These are phyloP conservation scores for Actinia tenebrosa DNA, from an alignment of 64 coral and sea anemone species.

Conservation along the genomic window DNA sequence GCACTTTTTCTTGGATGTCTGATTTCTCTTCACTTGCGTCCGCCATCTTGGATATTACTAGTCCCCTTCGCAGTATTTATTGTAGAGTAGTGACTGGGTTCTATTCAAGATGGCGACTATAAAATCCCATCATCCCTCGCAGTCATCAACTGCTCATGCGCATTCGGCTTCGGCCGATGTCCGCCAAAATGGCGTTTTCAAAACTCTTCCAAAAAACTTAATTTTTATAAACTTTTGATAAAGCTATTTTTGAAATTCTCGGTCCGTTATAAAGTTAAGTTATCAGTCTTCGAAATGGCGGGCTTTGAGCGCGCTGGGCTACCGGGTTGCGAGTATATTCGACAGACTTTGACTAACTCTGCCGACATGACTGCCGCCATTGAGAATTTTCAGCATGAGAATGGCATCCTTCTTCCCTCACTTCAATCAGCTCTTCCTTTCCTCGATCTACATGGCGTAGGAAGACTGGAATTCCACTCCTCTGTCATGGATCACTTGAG, in stretches of 20 bases:
- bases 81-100: conserved; percentile 14
- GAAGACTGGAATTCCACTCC: conserved; percentile 80
- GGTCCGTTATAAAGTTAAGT: conserved; percentile 20
- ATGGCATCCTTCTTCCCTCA: conserved; percentile 88
- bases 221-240: not conserved
- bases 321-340: conserved; percentile 86
- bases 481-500: conserved; percentile 94
- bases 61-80: not conserved
- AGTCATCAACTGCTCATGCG: conserved; percentile 70
- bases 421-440: conserved; percentile 94
- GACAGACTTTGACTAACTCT: conserved; percentile 49
- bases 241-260: not conserved
- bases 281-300: conserved; percentile 51
- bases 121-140: conserved; percentile 91
- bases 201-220: conserved; percentile 24
- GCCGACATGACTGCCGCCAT: conserved; percentile 70
- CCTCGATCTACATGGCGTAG: conserved; percentile 84
- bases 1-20: conserved; percentile 69
- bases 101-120: conserved; percentile 69
- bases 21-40: conserved; percentile 21
- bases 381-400: conserved; percentile 97
- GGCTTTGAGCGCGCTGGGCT: conserved; percentile 98
- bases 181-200: conserved; percentile 98
- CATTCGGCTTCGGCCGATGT: conserved; percentile 99
- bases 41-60: conserved; percentile 66